Evolutionary conservation across 2,888 invertebrate species (phyloP), one percentile per base, ranked within the genome.

Genomic region (Cistogaster globosa): DNA sequence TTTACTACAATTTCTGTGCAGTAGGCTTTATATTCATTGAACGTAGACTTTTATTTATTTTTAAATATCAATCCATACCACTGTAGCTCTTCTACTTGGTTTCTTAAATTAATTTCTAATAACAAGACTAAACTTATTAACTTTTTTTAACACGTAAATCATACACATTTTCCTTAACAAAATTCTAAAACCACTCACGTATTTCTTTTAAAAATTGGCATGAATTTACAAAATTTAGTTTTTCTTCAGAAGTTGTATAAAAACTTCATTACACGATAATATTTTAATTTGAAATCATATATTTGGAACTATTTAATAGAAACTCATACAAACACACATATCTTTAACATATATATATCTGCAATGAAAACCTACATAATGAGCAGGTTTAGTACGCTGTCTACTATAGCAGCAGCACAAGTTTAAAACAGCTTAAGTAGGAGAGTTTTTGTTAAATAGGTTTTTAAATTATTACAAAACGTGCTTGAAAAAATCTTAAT

Each of bases 391-490:
- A n/a, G n/a, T 53, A 20, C 58, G 60, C 38, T 58, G 58, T 45
- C 57, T 63, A 53, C 45, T 60, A 53, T 11, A 51, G 12, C 53
- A 22, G 2, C 16, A 58, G 5, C 26, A 77, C 16, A 5, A 32
- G 0, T 72, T 7, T 45, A 26, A 16, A n/a, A 32, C 42, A 12
- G 12, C 32, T 53, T 62, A 71, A 76, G 72, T 79, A 71, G 62
- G 57, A 69, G 32, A 76, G 67, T 12, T 72, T 77, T 75, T 72
- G 36, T 11, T 72, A 76, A 68, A 84, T 80, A 77, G 76, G 72
- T 80, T 80, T 72, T 84, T 84, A 84, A 81, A 77, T 84, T 84
- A 84, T 84, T 84, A 72, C 72, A 84, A 84, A 84, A 84, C 84
- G 84, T 84, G 84, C 80, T 72, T 71, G 53, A 55, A 53, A 45